Evolutionary conservation across 2,888 invertebrate genomes (phyloP).

Genomic region (Cryptocheilus praepositus): DNA sequence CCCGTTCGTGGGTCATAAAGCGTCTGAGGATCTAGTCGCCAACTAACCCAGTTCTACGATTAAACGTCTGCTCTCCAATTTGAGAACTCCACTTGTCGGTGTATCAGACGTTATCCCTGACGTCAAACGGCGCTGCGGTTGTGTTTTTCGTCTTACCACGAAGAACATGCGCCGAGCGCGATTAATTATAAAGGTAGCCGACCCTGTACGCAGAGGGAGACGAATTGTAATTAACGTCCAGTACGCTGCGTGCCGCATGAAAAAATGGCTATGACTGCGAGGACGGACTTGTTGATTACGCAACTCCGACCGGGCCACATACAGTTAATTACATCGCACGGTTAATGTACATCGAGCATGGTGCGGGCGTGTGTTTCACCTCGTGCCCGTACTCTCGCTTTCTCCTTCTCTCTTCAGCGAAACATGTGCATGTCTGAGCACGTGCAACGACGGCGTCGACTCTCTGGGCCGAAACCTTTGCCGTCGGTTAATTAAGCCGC

Average conservation of each 20-base stretch:
- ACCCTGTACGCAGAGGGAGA: neutral
- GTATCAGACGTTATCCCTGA: neutral
- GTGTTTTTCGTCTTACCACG: neutral
- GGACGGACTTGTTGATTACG: constrained; percentile 47
- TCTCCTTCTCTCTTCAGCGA: neutral
- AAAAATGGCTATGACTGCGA: neutral
- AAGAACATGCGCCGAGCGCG: constrained; percentile 43
- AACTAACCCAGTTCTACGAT: constrained; percentile 62
- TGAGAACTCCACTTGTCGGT: neutral
- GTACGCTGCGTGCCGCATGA: constrained; percentile 11
- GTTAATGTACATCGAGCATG: constrained; percentile 35
- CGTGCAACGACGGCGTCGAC: neutral
- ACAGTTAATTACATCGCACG: constrained; percentile 49
- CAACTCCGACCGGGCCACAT: constrained; percentile 28
- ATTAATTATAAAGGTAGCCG: constrained; percentile 52
- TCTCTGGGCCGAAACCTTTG: constrained; percentile 40
- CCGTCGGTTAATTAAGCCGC: constrained; percentile 46
- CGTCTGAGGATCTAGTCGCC: constrained; percentile 48
- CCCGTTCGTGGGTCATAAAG: constrained; percentile 21
- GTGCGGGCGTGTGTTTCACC: neutral
- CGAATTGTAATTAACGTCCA: constrained; percentile 38
- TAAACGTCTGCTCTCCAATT: constrained; percentile 50
- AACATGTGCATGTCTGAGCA: constrained; percentile 6
- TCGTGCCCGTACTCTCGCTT: too few species aligned
- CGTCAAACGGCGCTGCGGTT: neutral